Evolutionary conservation across 2,797 vertebrate genomes (phyloP).

Genomic region (Sebastes trivittatus): DNA sequence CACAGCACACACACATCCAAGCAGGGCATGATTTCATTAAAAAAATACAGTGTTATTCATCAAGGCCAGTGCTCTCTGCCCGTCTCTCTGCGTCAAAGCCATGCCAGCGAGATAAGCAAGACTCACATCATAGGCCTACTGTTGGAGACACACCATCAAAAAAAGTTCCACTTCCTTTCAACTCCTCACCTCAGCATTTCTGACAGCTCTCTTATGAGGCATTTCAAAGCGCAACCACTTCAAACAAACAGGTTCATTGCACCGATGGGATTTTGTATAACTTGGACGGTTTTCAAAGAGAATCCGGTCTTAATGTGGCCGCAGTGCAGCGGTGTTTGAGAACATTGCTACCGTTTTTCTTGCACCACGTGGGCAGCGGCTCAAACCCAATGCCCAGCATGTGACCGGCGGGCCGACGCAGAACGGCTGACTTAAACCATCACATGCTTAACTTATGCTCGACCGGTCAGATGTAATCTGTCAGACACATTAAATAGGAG

Average conservation of each 20-base stretch:
- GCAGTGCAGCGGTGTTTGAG: constrained; percentile 2
- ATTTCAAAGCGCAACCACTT: constrained; percentile 57
- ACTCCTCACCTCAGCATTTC: constrained; percentile 30
- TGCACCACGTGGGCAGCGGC: constrained; percentile 31
- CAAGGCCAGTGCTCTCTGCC: neutral
- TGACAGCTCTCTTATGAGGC: constrained; percentile 32
- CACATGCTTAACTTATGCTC: constrained; percentile 51
- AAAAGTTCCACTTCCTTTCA: constrained; percentile 33
- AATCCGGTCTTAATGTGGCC: constrained; percentile 16
- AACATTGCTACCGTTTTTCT: constrained; percentile 4
- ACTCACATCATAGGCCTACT: neutral
- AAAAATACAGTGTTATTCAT: neutral
- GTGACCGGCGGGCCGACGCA: constrained; percentile 36
- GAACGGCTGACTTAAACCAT: constrained; percentile 42
- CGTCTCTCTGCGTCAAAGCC: neutral
- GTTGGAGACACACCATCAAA: constrained; percentile 3
- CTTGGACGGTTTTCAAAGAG: constrained; percentile 52
- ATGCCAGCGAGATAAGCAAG: constrained; percentile 16
- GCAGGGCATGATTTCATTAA: neutral
- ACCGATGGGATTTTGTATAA: constrained; percentile 35
- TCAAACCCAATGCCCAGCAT: constrained; percentile 33
- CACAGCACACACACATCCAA: neutral
- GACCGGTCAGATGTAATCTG: constrained; percentile 49
- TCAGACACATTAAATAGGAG: constrained; percentile 56
- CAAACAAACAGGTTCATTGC: constrained; percentile 56